These are phyloP conservation scores for Calliscelio sp. DNA, from an alignment of 2,888 invertebrate genomes.

Conservation along the genomic window DNA sequence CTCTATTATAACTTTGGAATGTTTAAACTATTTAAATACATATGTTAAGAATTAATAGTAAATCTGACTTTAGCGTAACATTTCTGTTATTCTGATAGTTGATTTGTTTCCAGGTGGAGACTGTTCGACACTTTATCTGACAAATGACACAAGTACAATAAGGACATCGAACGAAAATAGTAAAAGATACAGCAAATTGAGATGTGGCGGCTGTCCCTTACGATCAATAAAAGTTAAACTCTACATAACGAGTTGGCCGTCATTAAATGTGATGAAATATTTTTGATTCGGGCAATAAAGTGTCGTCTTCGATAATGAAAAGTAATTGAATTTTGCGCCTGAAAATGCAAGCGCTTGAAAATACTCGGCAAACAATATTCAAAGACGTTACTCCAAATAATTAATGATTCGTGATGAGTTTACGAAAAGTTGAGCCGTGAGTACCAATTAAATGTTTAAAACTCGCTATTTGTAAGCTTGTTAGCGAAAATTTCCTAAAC, in stretches of 20 bases:
- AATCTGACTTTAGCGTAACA: background rate
- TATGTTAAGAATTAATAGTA: no score
- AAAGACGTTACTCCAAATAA: constrained; percentile 32
- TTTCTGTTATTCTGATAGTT: constrained; percentile 14
- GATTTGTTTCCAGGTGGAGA: constrained; percentile 11
- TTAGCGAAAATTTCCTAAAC: constrained; percentile 56
- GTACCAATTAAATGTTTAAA: constrained; percentile 65
- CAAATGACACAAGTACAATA: constrained; percentile 49
- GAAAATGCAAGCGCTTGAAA: background rate
- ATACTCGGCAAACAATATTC: constrained; percentile 25
- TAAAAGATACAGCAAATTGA: constrained; percentile 19
- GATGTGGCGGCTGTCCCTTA: constrained; percentile 27
- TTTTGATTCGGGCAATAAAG: constrained; percentile 15
- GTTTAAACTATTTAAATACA: no score
- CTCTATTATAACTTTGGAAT: no score
- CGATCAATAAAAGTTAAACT: constrained; percentile 62
- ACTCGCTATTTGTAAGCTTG: constrained; percentile 60
- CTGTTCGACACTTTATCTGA: constrained; percentile 47
- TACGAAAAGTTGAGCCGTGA: constrained; percentile 47
- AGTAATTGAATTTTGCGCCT: constrained; percentile 24
- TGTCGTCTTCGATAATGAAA: constrained; percentile 9
- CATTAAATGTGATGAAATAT: constrained; percentile 44
- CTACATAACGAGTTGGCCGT: constrained; percentile 22
- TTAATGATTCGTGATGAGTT: constrained; percentile 51
- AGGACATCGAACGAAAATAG: constrained; percentile 46